A percentile compares a stretch with the other conserved stretches of the same genome.
These are phyloP conservation scores for Hydraecia micacea DNA, from an alignment of 2,888 invertebrate species.

Conservation along the genomic window DNA sequence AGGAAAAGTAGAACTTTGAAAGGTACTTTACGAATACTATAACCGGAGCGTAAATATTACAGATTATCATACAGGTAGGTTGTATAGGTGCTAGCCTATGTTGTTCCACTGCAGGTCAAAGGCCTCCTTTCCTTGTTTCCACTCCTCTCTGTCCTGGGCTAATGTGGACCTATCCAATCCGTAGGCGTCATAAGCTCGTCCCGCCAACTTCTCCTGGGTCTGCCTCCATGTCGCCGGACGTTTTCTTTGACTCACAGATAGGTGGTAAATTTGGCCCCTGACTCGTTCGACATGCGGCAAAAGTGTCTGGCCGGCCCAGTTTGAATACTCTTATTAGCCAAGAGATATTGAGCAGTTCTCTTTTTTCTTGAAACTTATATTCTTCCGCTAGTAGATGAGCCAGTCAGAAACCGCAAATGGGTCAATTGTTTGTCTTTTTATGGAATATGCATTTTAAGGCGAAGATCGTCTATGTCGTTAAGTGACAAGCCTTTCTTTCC, in stretches of 20 bases:
- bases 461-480: neutral
- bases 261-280: neutral
- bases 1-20: neutral
- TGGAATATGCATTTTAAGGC: neutral
- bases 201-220: neutral
- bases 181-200: neutral
- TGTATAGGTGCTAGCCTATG: neutral
- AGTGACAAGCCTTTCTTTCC: neutral
- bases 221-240: neutral
- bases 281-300: neutral
- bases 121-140: neutral
- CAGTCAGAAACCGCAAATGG: neutral
- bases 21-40: neutral
- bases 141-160: neutral
- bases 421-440: neutral
- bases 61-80: neutral
- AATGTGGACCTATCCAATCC: neutral
- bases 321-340: no score
- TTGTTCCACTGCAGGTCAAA: neutral
- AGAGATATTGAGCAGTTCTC: neutral
- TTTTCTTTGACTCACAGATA: neutral
- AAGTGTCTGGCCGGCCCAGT: neutral
- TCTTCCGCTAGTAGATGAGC: neutral
- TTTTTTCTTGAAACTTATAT: neutral
- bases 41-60: neutral